A percentile compares a stretch with the other conserved stretches of the same genome.
These are phyloP conservation scores for Pungitius pungitius DNA, from an alignment of 2,113 vertebrate species.

Conservation along the genomic window DNA sequence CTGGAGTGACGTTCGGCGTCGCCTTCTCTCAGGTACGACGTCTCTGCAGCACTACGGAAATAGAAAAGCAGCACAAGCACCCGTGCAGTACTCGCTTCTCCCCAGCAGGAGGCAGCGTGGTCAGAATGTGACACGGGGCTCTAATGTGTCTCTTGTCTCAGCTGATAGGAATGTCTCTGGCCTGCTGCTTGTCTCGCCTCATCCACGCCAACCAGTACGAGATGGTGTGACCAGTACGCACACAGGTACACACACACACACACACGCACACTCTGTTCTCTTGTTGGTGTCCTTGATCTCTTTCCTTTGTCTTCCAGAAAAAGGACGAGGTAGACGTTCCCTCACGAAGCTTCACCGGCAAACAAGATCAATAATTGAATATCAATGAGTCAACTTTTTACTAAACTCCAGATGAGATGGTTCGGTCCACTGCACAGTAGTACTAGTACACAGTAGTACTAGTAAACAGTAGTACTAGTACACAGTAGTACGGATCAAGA, in stretches of 20 bases:
- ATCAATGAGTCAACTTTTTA: too few species aligned
- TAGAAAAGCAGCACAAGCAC: background rate
- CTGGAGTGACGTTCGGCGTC: conserved; percentile 95
- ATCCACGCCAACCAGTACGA: conserved; percentile 97
- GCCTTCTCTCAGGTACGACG: conserved; percentile 93
- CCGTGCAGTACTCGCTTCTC: background rate
- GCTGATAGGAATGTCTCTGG: conserved; percentile 91
- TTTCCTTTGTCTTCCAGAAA: background rate
- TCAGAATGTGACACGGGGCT: background rate
- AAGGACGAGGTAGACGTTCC: background rate
- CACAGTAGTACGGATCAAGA: too few species aligned
- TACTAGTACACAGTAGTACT: too few species aligned
- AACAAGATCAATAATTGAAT: background rate
- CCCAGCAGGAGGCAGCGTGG: background rate
- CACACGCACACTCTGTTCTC: background rate
- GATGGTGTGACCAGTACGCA: conserved; percentile 88
- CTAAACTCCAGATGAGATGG: too few species aligned
- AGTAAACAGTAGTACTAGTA: too few species aligned
- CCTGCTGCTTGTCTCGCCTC: conserved; percentile 94
- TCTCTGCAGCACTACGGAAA: background rate
- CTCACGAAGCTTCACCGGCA: background rate
- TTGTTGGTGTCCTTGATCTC: background rate
- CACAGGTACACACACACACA: background rate
- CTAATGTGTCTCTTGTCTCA: conserved; percentile 58
- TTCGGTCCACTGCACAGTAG: too few species aligned